Conservation (phyloP, 2,797 vertebrate species). For the Natrix natrix region DNA sequence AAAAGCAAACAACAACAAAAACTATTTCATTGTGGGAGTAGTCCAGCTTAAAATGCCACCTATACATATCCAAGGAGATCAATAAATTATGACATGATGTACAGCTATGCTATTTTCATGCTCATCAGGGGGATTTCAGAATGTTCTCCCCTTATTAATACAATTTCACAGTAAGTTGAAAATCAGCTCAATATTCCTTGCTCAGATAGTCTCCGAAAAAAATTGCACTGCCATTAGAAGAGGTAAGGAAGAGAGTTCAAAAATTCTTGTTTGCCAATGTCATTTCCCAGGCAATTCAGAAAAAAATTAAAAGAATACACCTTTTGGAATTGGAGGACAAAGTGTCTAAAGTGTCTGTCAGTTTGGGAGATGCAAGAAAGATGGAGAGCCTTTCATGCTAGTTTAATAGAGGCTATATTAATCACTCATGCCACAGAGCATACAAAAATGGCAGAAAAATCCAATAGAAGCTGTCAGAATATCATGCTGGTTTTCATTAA, state of each 20-base stretch:
- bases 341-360: slow-evolving; percentile 41
- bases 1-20: slow-evolving; percentile 1
- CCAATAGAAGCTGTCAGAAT: slow-evolving; percentile 76
- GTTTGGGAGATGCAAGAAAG: slow-evolving; percentile 51
- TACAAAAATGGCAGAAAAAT: slow-evolving; percentile 67
- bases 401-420: slow-evolving; percentile 81
- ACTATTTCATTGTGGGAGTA: neutral
- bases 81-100: slow-evolving; percentile 42
- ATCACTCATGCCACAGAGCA: slow-evolving; percentile 76
- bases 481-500: slow-evolving; percentile 87
- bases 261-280: slow-evolving; percentile 51
- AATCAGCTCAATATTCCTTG: slow-evolving; percentile 64
- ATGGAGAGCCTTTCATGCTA: slow-evolving; percentile 57
- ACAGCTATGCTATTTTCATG: slow-evolving; percentile 41
- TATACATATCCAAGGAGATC: slow-evolving; percentile 23
- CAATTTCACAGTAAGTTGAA: slow-evolving; percentile 58
- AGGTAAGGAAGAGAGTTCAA: slow-evolving; percentile 53
- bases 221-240: slow-evolving; percentile 46
- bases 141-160: slow-evolving; percentile 59
- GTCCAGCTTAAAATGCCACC: slow-evolving; percentile 29
- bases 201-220: slow-evolving; percentile 55
- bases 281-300: slow-evolving; percentile 48
- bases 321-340: slow-evolving; percentile 58
- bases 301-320: slow-evolving; percentile 47
- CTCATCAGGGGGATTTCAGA: slow-evolving; percentile 46